Evolutionary conservation across 2,888 invertebrate genomes (phyloP).

Genomic region (Coenonympha glycerion): DNA sequence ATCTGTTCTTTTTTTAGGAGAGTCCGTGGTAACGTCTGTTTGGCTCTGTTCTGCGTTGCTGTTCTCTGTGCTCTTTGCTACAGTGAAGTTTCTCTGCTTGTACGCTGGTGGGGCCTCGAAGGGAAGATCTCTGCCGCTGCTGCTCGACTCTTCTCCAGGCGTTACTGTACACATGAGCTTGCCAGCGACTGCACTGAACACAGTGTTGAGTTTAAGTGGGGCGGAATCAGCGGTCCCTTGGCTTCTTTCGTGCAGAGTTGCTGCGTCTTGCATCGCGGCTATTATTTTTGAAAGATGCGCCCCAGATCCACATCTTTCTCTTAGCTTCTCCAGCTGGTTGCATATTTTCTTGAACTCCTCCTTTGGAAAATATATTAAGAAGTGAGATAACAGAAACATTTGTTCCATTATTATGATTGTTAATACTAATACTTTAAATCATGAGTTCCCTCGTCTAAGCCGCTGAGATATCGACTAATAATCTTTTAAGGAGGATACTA

Average conservation of each 20-base stretch:
- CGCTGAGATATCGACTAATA: too few relatives aligned
- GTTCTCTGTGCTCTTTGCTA: conserved; percentile 57
- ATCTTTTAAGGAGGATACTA: too few relatives aligned
- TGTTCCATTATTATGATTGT: too few relatives aligned
- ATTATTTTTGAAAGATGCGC: conserved; percentile 84
- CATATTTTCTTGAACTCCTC: conserved; percentile 89
- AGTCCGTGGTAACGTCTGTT: conserved; percentile 63
- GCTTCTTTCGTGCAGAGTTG: conserved; percentile 74
- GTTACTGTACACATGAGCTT: conserved; percentile 71
- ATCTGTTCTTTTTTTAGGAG: conserved; percentile 53
- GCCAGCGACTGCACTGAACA: conserved; percentile 72
- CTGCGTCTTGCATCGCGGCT: conserved; percentile 88
- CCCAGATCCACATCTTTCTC: conserved; percentile 85
- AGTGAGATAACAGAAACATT: too few relatives aligned
- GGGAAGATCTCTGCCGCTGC: conserved; percentile 65
- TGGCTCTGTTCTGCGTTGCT: conserved; percentile 62
- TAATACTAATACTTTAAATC: too few relatives aligned
- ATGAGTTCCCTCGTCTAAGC: too few relatives aligned
- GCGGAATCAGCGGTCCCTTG: conserved; percentile 69
- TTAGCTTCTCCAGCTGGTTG: conserved; percentile 86
- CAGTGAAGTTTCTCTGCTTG: conserved; percentile 70
- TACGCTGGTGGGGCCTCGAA: conserved; percentile 68
- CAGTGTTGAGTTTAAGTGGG: conserved; percentile 69
- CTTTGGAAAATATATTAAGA: conserved; percentile 47
- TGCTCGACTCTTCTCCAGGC: conserved; percentile 69